Percentiles rank a stretch among this genome's conserved stretches.
Conservation (phyloP, 2,113 vertebrate species). For the Candoia aspera region DNA sequence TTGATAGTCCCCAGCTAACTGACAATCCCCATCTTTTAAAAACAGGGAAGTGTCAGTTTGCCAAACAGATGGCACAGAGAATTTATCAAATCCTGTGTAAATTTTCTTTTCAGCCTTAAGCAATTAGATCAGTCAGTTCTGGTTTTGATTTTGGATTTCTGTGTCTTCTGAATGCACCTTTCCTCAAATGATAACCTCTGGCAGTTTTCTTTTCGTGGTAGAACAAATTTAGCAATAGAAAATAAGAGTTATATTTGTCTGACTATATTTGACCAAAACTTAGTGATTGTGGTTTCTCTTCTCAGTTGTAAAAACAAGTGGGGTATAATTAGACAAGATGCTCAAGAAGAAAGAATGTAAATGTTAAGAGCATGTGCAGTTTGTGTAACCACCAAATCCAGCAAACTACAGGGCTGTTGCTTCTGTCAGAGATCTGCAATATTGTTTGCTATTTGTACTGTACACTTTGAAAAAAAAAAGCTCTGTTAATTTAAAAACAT, state of each 20-base stretch:
- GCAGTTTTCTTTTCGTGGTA: slow-evolving; percentile 36
- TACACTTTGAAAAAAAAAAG: neutral
- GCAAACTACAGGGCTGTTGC: neutral
- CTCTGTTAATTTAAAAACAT: neutral
- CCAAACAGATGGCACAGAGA: slow-evolving; percentile 60
- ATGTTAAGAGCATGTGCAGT: neutral
- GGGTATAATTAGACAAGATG: slow-evolving; percentile 30
- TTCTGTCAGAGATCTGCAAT: slow-evolving; percentile 22
- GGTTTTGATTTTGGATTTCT: slow-evolving; percentile 5
- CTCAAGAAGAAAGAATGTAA: slow-evolving; percentile 20
- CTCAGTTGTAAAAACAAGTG: slow-evolving; percentile 31
- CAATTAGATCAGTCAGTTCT: slow-evolving; percentile 53
- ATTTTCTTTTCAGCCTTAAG: slow-evolving; percentile 47
- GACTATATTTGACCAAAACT: slow-evolving; percentile 29
- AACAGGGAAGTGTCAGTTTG: slow-evolving; percentile 18
- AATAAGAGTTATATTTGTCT: slow-evolving; percentile 27
- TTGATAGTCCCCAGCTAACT: slow-evolving; percentile 6
- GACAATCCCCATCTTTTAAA: slow-evolving; percentile 28
- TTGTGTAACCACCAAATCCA: slow-evolving; percentile 6
- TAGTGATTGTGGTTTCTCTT: slow-evolving; percentile 44
- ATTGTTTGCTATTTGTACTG: neutral
- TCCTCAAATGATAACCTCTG: slow-evolving; percentile 49
- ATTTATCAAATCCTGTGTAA: slow-evolving; percentile 58
- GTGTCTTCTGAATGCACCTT: slow-evolving; percentile 17
- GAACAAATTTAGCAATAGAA: slow-evolving; percentile 48